Conservation (phyloP, 2,888 invertebrate species). For the Thera britannica region DNA sequence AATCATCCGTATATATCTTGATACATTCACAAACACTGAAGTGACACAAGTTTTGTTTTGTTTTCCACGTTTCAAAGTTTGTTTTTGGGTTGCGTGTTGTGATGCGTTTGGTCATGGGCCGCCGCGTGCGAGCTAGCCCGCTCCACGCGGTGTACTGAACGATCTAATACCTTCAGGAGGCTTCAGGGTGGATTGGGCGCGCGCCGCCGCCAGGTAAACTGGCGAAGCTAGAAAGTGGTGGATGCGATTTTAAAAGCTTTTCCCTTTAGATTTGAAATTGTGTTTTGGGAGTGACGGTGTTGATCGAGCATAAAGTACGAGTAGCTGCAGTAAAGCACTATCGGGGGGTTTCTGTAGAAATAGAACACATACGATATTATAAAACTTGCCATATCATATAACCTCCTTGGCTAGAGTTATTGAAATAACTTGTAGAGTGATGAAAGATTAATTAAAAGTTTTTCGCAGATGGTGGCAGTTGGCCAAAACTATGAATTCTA, state of each 20-base stretch:
- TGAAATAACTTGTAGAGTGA: no score
- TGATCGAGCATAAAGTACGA: not conserved
- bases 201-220: slow-evolving; percentile 63
- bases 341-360: no score
- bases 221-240: slow-evolving; percentile 52
- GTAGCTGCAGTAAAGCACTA: not conserved
- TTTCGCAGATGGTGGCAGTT: not conserved
- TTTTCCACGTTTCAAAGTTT: slow-evolving; percentile 51
- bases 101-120: slow-evolving; percentile 48
- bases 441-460: no score
- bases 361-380: no score
- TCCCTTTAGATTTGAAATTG: slow-evolving; percentile 3
- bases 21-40: slow-evolving; percentile 22
- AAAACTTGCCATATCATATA: no score
- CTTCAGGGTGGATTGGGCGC: slow-evolving; percentile 54
- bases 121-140: slow-evolving; percentile 50
- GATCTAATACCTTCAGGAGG: slow-evolving; percentile 25
- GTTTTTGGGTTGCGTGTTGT: slow-evolving; percentile 49
- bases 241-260: slow-evolving; percentile 47
- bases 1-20: slow-evolving; percentile 11
- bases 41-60: slow-evolving; percentile 27
- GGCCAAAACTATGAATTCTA: no score
- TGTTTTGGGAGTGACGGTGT: not conserved
- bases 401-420: no score
- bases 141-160: slow-evolving; percentile 67